Evolutionary conservation across 1,140 invertebrate species (phyloP), one percentile per base, ranked within the genome.

Genomic region (Trichoplusia ni): DNA sequence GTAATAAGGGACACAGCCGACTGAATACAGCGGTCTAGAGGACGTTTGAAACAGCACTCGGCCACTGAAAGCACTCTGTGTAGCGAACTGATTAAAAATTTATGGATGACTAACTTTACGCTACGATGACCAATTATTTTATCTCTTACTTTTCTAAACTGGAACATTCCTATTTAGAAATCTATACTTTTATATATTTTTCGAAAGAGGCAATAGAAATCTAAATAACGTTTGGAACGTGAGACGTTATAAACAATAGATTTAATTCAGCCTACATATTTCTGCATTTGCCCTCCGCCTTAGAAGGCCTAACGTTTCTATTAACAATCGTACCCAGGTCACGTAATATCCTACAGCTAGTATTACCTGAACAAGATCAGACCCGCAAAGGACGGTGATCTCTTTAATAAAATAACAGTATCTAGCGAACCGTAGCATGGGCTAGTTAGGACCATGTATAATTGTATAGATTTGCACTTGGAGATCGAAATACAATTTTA

Each of bases 371-470:
- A 54, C 35, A 38, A 23, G 51, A 54, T 21, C 8, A 23, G 35
- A 51, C 35, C 51, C 21, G 13, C 38, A 35, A 13, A 37, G 35
- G 51, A 16, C 35, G 47, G 11, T 49, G 68, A 56, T 56, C 29
- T 66, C 33, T 44, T 67, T 53, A 72, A 78, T 71, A 73, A 72
- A 60, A 62, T 67, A 74, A 65, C n/a, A 46, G 31, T 29, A 56
- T 5, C 11, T 42, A 31, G 6, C 27, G 3, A 44, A 35, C n/a
- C 35, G 29, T n/a, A 51, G 16, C 16, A 13, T 33, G 4, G 18
- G 16, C n/a, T n/a, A n/a, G n/a, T n/a, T n/a, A n/a, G n/a, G n/a
- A n/a, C n/a, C n/a, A n/a, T n/a, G n/a, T n/a, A n/a, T n/a, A n/a
- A n/a, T n/a, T n/a, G n/a, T n/a, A n/a, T n/a, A n/a, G n/a, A n/a